phyloP scores from a whole-genome alignment of 2,888 invertebrate genomes.

The Stramonita haemastoma region DNA sequence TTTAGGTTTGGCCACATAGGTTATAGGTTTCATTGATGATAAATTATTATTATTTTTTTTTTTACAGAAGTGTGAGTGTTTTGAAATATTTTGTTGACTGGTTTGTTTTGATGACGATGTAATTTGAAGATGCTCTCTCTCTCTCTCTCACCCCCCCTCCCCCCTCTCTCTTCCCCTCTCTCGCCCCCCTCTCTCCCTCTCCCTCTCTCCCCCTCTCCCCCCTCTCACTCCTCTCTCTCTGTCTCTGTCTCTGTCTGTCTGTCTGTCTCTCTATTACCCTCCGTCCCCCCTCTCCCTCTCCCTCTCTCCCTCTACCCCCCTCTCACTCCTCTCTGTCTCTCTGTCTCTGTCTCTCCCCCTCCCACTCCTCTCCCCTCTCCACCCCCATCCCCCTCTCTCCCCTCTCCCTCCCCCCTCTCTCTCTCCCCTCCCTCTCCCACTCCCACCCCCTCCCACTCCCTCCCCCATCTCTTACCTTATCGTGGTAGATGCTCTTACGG shows the following conservation, averaged over 20 bases:
- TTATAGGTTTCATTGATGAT: too few species aligned
- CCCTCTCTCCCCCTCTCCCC: not conserved
- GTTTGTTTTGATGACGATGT: too few species aligned
- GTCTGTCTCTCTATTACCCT: not conserved
- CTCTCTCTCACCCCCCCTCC: too few species aligned
- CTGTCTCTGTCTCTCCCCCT: too few species aligned
- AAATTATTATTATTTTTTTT: too few species aligned
- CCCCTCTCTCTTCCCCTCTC: not conserved
- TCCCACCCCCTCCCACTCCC: not conserved
- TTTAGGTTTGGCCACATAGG: too few species aligned
- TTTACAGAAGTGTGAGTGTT: too few species aligned
- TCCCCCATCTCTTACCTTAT: conserved; percentile 59
- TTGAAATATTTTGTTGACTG: too few species aligned
- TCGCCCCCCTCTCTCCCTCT: not conserved
- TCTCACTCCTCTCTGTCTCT: not conserved
- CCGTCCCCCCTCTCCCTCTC: too few species aligned
- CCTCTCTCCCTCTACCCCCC: too few species aligned
- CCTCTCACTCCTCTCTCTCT: not conserved
- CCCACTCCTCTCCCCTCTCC: not conserved
- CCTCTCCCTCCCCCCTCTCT: not conserved
- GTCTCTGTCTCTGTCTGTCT: not conserved
- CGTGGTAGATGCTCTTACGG: conserved; percentile 62
- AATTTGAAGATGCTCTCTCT: too few species aligned
- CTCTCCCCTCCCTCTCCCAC: not conserved
- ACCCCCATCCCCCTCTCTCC: not conserved